These are phyloP conservation scores for Eilema griseolum DNA, from an alignment of 2,888 invertebrate species.

Conservation along the genomic window DNA sequence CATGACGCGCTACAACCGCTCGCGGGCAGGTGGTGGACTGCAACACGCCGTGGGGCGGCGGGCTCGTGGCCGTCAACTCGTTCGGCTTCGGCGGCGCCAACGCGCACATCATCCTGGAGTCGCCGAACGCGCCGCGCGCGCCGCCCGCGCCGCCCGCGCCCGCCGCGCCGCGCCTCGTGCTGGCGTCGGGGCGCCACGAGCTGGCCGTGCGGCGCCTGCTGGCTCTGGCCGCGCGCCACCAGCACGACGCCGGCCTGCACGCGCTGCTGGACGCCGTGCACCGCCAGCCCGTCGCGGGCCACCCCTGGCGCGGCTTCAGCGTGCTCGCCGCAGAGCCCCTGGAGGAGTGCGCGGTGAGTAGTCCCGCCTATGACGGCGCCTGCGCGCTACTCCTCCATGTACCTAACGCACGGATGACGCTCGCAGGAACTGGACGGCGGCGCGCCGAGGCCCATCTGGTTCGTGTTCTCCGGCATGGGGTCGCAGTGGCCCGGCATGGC, in stretches of 20 bases:
- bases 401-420: too few species aligned
- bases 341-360: conserved; percentile 59
- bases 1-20: not conserved
- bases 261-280: conserved; percentile 92
- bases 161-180: conserved; percentile 82
- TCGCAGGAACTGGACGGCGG: conserved; percentile 69
- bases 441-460: conserved; percentile 95
- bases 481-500: conserved; percentile 99
- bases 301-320: conserved; percentile 93
- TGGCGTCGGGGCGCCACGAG: conserved; percentile 95
- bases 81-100: conserved; percentile 99
- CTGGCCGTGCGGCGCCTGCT: conserved; percentile 91
- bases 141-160: conserved; percentile 80
- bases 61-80: conserved; percentile 97
- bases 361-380: too few species aligned
- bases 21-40: conserved; percentile 91
- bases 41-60: conserved; percentile 95
- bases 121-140: conserved; percentile 84
- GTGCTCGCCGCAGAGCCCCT: conserved; percentile 81
- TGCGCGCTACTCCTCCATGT: too few species aligned
- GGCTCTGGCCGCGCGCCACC: conserved; percentile 87
- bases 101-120: conserved; percentile 95
- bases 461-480: conserved; percentile 99
- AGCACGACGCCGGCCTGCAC: conserved; percentile 91
- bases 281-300: conserved; percentile 90